Percentiles rank a stretch among this genome's conserved stretches.
Conservation (phyloP, 1,140 invertebrate genomes). For the Drosophila ercepeae region DNA sequence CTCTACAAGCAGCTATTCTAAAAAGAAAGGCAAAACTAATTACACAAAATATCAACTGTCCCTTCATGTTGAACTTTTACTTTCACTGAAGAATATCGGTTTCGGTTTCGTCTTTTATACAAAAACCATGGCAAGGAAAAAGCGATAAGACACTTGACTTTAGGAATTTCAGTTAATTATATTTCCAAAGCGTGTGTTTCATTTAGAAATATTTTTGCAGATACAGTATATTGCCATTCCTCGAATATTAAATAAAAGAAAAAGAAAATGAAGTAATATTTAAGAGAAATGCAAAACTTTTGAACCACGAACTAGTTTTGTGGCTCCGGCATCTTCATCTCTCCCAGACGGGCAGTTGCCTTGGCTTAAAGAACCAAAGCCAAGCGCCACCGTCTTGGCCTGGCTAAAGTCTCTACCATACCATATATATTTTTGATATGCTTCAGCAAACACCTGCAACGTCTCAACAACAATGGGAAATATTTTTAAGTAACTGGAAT, state of each 20-base stretch:
- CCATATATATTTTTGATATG: conserved; percentile 71
- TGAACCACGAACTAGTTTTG: conserved; percentile 21
- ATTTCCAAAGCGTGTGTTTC: neutral
- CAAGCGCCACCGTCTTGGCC: conserved; percentile 8
- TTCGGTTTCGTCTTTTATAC: neutral
- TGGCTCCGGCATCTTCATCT: neutral
- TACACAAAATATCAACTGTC: neutral
- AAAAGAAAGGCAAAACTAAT: neutral
- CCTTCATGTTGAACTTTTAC: neutral
- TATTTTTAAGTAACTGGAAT: conserved; percentile 64
- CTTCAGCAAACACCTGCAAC: conserved; percentile 78
- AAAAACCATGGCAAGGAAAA: neutral
- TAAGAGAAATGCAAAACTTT: neutral
- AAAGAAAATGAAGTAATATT: neutral
- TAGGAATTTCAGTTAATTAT: neutral
- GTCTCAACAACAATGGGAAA: conserved; percentile 77
- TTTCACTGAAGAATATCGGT: neutral
- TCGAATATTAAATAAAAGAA: too few species aligned
- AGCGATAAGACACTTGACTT: neutral
- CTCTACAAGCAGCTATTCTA: neutral
- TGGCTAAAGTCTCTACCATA: conserved; percentile 19
- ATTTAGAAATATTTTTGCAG: neutral
- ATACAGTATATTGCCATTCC: neutral
- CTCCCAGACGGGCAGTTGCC: conserved; percentile 11
- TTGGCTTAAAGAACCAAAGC: conserved; percentile 11